Evolutionary conservation across 1,140 invertebrate genomes (phyloP).

Genomic region (Pteromalus puparum): DNA sequence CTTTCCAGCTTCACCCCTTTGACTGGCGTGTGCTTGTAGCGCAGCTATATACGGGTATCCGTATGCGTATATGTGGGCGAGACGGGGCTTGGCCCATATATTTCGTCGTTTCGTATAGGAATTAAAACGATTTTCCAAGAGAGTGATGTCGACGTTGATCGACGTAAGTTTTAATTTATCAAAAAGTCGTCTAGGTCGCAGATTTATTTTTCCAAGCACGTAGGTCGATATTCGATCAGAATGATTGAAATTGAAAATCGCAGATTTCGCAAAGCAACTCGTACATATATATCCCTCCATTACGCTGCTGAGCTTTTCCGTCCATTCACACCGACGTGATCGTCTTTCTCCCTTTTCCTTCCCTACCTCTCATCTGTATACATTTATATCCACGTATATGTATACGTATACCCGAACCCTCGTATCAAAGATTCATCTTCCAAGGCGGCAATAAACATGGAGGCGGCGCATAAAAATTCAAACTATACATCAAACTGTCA

Average conservation of each 20-base stretch:
- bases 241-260: neutral
- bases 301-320: neutral
- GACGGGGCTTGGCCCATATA: neutral
- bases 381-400: neutral
- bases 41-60: neutral
- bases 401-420: neutral
- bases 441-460: slow-evolving; percentile 60
- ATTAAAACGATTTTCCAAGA: neutral
- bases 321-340: neutral
- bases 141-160: too few species aligned
- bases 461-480: slow-evolving; percentile 58
- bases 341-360: neutral
- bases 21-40: neutral
- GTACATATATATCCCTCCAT: too few species aligned
- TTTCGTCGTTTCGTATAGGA: neutral
- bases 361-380: neutral
- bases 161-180: too few species aligned
- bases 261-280: neutral
- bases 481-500: slow-evolving; percentile 64
- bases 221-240: neutral
- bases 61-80: neutral
- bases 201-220: too few species aligned
- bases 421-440: slow-evolving; percentile 60
- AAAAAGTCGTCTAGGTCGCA: too few species aligned
- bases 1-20: neutral